These are phyloP conservation scores for Solenopsis invicta DNA, from an alignment of 1,140 invertebrate genomes.

Conservation along the genomic window DNA sequence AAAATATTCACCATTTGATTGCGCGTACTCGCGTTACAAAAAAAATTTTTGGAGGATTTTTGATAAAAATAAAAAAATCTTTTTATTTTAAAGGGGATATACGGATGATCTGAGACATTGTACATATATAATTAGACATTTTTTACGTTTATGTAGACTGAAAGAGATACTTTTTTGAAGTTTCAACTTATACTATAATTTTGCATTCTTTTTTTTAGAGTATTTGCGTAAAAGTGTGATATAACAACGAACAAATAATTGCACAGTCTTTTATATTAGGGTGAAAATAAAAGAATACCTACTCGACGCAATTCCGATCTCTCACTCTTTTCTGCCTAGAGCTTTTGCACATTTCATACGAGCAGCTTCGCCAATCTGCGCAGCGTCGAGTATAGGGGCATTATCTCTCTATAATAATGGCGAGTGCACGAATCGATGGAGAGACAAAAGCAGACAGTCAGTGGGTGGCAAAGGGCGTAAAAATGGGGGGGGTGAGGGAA, in stretches of 20 bases:
- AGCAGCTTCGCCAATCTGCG: conserved; percentile 47
- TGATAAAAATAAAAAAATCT: no score
- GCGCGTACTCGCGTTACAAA: no score
- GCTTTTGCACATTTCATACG: conserved; percentile 54
- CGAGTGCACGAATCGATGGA: conserved; percentile 73
- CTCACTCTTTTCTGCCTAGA: conserved; percentile 50
- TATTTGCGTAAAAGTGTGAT: background rate
- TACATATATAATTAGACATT: no score
- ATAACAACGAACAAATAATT: background rate
- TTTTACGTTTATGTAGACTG: no score
- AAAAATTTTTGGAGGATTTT: no score
- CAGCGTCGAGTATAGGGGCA: conserved; percentile 57
- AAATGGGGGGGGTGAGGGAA: conserved; percentile 9
- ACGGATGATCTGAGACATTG: no score
- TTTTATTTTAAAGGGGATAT: no score
- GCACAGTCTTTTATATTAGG: background rate
- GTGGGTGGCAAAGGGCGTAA: conserved; percentile 49
- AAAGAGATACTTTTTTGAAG: background rate
- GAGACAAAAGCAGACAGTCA: conserved; percentile 64
- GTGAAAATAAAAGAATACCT: background rate
- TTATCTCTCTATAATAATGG: conserved; percentile 75
- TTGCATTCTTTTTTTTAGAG: background rate
- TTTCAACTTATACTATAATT: background rate
- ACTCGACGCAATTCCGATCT: background rate
- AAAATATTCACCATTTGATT: no score